phyloP scores from a whole-genome alignment of 2,888 invertebrate genomes.

The Eupithecia centaureata region DNA sequence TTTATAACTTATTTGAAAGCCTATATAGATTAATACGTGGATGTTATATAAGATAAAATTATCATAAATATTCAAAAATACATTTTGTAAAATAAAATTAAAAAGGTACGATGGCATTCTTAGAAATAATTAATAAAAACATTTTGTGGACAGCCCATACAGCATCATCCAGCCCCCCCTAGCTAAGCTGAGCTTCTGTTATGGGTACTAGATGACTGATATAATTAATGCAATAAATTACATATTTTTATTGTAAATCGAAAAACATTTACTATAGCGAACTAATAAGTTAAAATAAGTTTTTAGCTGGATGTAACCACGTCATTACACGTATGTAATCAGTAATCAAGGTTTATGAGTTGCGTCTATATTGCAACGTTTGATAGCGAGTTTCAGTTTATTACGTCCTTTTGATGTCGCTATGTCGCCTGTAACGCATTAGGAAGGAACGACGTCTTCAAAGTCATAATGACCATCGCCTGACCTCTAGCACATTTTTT shows the following conservation, averaged over 20 bases:
- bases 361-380: slow-evolving; percentile 18
- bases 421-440: not conserved
- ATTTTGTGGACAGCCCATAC: no score
- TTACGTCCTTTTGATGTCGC: slow-evolving; percentile 3
- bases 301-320: not conserved
- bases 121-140: no score
- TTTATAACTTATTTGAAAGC: not conserved
- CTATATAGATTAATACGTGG: not conserved
- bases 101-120: no score
- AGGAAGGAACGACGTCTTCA: not conserved
- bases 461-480: not conserved
- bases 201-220: no score
- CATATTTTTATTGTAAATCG: no score
- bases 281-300: not conserved
- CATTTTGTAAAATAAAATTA: no score
- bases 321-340: slow-evolving; percentile 19
- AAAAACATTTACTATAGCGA: not conserved
- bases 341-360: slow-evolving; percentile 31
- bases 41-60: no score
- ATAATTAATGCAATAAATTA: no score
- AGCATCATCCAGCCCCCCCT: no score
- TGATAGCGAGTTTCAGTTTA: slow-evolving; percentile 35
- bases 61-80: no score
- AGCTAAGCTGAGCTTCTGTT: no score
- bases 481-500: no score